Base-by-base conservation (phyloP, 2,113 vertebrate genomes). In the Dendropsophus ebraccatus region DNA sequence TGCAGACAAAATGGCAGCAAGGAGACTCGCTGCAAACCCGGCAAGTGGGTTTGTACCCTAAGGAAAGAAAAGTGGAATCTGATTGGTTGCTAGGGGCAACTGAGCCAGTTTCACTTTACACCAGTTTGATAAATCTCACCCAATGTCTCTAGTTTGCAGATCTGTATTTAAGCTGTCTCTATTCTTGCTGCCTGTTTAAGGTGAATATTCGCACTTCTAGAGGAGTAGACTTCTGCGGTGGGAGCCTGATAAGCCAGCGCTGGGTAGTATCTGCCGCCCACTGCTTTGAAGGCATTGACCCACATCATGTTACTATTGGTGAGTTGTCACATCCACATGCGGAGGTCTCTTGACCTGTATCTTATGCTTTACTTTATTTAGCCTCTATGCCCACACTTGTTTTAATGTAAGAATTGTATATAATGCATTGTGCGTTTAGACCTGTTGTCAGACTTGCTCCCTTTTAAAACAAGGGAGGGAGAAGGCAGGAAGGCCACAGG, bases 251-350 rank as follows among this genome's bases (percentile, higher is more conserved):
- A 10, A 89, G 91, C 3, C 91, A 91, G 0, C 95, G 90, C 0
- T 97, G 96, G 96, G 95, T 96, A 7, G 28, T 97, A 49, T 95
- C 94, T 2, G 96, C 96, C 0, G 95, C 95, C 6, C 96, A 96
- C 89, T 97, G 96, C 89, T 90, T 95, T 0, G 87, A 94, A 6
- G 88, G 89, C 0, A 0, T 89, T 35, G 35, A 54, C 0, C 92
- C 94, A 0, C 90, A 95, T 81, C 92, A 95, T 0, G 87, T 96
- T 0, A 96, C 94, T 0, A 23, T 95, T 17, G 96, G 95, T 95
- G 84, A 94, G 89, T 84, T 13, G 13, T 0, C 13, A n/a, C n/a
- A n/a, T n/a, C n/a, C n/a, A n/a, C n/a, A 47, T 5, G 4, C 10
- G 10, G 5, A 49, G 10, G 6, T 49, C 47, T 49, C 4, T 49